Percentiles rank a stretch among this genome's conserved stretches.
phyloP scores from a whole-genome alignment of 2,888 invertebrate species.

The Liodrosophila aerea region DNA sequence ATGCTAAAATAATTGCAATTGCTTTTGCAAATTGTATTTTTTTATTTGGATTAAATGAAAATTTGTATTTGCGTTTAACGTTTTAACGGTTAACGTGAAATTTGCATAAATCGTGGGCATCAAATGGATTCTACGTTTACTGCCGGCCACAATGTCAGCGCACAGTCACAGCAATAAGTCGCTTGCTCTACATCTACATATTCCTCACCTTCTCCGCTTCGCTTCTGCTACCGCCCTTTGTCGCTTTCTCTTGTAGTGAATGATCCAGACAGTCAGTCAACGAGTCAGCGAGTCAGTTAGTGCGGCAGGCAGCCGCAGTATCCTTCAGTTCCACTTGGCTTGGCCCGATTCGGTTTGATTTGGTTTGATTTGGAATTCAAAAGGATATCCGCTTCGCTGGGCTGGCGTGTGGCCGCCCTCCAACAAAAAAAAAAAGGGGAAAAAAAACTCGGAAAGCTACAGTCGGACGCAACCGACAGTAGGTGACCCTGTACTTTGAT shows the following conservation, averaged over 20 bases:
- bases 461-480: too few relatives aligned
- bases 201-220: too few relatives aligned
- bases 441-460: too few relatives aligned
- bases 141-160: conserved; percentile 1
- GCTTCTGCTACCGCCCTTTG: too few relatives aligned
- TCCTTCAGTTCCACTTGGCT: conserved; percentile 69
- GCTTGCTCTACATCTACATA: not conserved
- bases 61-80: conserved; percentile 25
- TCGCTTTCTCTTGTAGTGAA: conserved; percentile 2
- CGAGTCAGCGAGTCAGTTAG: conserved; percentile 7
- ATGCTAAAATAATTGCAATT: not conserved
- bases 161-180: conserved; percentile 8
- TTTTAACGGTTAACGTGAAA: conserved; percentile 34
- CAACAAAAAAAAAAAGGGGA: not conserved
- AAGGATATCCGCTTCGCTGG: conserved; percentile 66
- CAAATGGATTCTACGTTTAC: conserved; percentile 15
- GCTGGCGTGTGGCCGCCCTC: conserved; percentile 22
- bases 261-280: conserved; percentile 19
- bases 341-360: conserved; percentile 58
- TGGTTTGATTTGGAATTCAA: conserved; percentile 57
- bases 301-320: conserved; percentile 44
- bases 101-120: conserved; percentile 41
- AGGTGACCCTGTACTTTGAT: too few relatives aligned
- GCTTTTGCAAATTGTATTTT: too few relatives aligned
- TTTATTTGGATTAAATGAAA: conserved; percentile 1